Evolutionary conservation across 2,797 vertebrate genomes (phyloP), one percentile per base, ranked within the genome.

Genomic region (Notamacropus eugenii): DNA sequence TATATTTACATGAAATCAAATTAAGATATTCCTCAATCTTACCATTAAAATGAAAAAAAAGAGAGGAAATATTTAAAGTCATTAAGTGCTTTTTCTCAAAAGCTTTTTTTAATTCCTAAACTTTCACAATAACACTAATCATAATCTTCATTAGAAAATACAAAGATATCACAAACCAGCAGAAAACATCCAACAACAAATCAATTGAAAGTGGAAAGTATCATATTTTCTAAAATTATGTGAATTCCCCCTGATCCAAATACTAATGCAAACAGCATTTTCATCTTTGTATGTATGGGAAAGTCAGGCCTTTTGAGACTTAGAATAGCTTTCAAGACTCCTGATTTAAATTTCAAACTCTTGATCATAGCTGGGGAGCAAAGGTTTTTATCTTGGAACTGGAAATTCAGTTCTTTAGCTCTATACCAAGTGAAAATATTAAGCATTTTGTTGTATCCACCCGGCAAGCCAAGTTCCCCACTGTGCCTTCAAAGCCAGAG

Each of bases 331-430:
- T 98, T 98, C 91, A 98, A 98, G 98, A 98, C 94, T 98, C 98
- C 98, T 98, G 98, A 99, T 99, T 99, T 99, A 99, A 99, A 99
- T 98, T 99, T 98, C 98, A 98, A 98, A 98, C 98, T 98, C 98
- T 98, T 98, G 98, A 98, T 98, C 97, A 97, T 98, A 98, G 98
- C 97, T 98, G 97, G 98, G 96, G 97, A 98, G 97, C 97, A 98
- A 97, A 98, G 97, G 98, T 98, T 98, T 99, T 97, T 97, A 98
- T 98, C 98, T 97, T 96, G 98, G 98, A 98, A 98, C 98, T 98
- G 98, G 98, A 98, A 98, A 98, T 98, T 98, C 98, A 97, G 97
- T 98, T 98, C 98, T 98, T 98, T 98, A 99, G 98, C 97, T 98
- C 98, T 98, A 96, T 96, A 98, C 97, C 97, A 98, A 98, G 97